phyloP scores from a whole-genome alignment of 1,140 invertebrate species.

The Diuraphis noxia region DNA sequence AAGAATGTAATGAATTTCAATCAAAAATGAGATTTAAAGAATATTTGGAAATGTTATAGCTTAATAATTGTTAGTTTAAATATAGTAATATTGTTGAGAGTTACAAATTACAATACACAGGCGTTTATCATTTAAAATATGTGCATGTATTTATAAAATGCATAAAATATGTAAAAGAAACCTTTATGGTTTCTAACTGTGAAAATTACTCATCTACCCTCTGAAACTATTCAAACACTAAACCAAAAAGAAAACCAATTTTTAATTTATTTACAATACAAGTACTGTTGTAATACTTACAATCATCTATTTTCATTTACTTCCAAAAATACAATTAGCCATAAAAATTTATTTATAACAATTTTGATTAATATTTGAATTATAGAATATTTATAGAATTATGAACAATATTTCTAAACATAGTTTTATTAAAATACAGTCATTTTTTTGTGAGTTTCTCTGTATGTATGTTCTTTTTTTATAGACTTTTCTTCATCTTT shows the following conservation, averaged over 20 bases:
- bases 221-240: not conserved
- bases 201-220: not conserved
- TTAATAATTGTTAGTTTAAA: not conserved
- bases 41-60: not conserved
- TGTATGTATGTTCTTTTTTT: conserved; percentile 55
- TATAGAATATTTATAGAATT: not conserved
- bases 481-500: conserved; percentile 68
- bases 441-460: conserved; percentile 57
- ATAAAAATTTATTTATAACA: not conserved
- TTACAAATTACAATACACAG: not conserved
- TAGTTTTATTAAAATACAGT: conserved; percentile 55
- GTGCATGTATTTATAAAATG: too few species aligned
- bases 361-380: not conserved
- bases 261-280: not conserved
- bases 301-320: not conserved
- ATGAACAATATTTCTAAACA: not conserved
- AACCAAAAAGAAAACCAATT: not conserved
- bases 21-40: conserved; percentile 24
- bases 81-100: not conserved
- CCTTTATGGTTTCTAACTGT: too few species aligned
- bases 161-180: not conserved
- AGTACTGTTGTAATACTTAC: not conserved
- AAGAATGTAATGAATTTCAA: conserved; percentile 3
- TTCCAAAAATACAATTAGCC: not conserved
- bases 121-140: not conserved